Evolutionary conservation across 2,113 vertebrate species (phyloP).

Genomic region (Andinoacara biseriatus): DNA sequence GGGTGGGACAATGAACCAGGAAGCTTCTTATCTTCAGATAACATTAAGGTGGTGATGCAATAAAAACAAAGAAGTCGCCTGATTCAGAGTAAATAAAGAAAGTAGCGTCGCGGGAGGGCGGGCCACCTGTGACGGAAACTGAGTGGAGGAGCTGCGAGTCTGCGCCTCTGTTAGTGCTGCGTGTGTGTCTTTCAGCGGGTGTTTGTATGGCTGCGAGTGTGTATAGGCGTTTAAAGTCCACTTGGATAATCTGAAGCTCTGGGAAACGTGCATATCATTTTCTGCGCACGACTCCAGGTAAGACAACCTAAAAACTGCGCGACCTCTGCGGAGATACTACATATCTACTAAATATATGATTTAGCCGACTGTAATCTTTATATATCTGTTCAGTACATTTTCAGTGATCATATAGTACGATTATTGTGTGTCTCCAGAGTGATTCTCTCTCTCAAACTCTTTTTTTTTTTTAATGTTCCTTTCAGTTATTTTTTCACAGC

Average conservation of each 20-base stretch:
- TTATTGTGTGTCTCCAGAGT: not conserved
- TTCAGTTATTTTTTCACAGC: not conserved
- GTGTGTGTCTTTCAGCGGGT: not conserved
- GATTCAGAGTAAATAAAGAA: not conserved
- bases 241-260: constrained; percentile 25
- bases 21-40: not conserved
- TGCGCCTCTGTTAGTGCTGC: not conserved
- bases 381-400: not conserved
- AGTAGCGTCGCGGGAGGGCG: constrained; percentile 42
- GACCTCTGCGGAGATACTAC: not conserved
- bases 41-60: not conserved
- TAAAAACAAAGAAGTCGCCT: not conserved
- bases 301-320: not conserved
- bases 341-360: not conserved
- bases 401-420: not conserved
- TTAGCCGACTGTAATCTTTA: not conserved
- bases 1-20: not conserved
- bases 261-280: constrained; percentile 3
- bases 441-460: too few species aligned
- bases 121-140: constrained; percentile 67
- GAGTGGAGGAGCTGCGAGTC: constrained; percentile 24
- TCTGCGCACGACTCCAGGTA: constrained; percentile 46
- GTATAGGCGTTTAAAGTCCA: constrained; percentile 55
- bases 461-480: not conserved
- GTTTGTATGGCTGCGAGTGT: constrained; percentile 1